Evolutionary conservation across 2,113 vertebrate genomes (phyloP).

Genomic region (Zeus faber): DNA sequence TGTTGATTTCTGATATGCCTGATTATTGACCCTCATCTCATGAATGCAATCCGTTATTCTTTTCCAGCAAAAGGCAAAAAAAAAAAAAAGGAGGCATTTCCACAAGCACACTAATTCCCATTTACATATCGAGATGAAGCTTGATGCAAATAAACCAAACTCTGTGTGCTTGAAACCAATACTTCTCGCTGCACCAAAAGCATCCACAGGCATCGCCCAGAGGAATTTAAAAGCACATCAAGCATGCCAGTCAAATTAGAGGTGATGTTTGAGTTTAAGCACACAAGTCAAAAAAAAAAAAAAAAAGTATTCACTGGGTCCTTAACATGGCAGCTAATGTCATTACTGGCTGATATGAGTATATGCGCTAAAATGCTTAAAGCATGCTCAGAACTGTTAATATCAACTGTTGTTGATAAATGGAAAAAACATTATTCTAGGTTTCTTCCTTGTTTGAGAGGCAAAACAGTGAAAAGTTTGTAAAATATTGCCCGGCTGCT

Average conservation of each 20-base stretch:
- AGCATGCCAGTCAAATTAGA: conserved; percentile 46
- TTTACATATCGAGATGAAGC: conserved; percentile 68
- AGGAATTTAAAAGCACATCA: conserved; percentile 38
- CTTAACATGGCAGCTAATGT: too few relatives aligned
- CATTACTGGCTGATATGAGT: too few relatives aligned
- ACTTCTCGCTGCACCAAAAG: conserved; percentile 25
- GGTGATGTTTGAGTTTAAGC: conserved; percentile 20
- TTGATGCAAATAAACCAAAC: conserved; percentile 55
- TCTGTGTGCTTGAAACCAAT: conserved; percentile 35
- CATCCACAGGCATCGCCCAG: conserved; percentile 41
- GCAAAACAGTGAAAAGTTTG: too few relatives aligned
- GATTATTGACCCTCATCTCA: too few relatives aligned
- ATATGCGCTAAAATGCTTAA: too few relatives aligned
- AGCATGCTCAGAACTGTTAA: too few relatives aligned
- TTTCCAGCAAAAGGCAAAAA: conserved; percentile 24
- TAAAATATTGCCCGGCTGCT: too few relatives aligned
- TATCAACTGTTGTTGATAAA: too few relatives aligned
- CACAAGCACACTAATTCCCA: conserved; percentile 57
- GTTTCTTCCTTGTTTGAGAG: too few relatives aligned
- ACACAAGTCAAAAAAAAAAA: conserved; percentile 1
- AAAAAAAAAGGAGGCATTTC: conserved; percentile 31
- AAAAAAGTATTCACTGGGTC: too few relatives aligned
- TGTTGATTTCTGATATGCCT: too few relatives aligned
- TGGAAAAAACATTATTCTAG: too few relatives aligned
- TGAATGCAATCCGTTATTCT: conserved; percentile 41